Evolutionary conservation across 2,888 invertebrate species (phyloP), one percentile per base, ranked within the genome.

Genomic region (Argyra leucocephala): DNA sequence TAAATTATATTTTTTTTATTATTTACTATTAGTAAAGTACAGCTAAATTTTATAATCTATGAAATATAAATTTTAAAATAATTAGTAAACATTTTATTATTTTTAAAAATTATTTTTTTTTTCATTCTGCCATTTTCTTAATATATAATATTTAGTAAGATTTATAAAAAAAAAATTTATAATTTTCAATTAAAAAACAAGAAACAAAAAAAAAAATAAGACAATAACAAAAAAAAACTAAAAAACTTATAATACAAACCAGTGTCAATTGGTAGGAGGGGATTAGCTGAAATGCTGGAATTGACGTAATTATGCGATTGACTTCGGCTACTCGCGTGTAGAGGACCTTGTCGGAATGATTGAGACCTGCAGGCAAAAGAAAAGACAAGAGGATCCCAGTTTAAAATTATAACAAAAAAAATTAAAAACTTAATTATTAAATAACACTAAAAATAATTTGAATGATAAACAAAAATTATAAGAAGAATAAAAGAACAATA

Each of bases 251-350:
- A 76, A 78, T 80, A 80, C 80, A 80, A 85, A 83, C 86, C 85
- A 78, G 85, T 86, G 81, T 85, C 91, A 84, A 93, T 89, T 83
- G 93, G 93, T 86, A 93, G 89, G 86, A 93, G 88, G 83, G 92
- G 92, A 84, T 92, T 92, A 83, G 92, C 92, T 83, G 92, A 92
- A 85, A 92, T 88, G 87, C 90, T 91, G 85, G 88, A 86, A 85
- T 88, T 89, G 84, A 88, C 88, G 83, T 86, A 84, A 80, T 84
- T 83, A 82, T 84, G 83, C 82, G 80, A 80, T 76, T 80, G 80
- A 77, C 80, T 80, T 79, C 80, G 79, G 77, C 77, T 80, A 80
- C 79, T 80, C 75, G 79, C 76, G 76, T 80, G 80, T 77, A 80
- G 76, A 76, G 80, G 79, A 74, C 80, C 80, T 78, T 91, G 90